A percentile compares a stretch with the other conserved stretches of the same genome.
These are phyloP conservation scores for Cyprinodon variegatus DNA, from an alignment of 2,113 vertebrate species.

Conservation along the genomic window DNA sequence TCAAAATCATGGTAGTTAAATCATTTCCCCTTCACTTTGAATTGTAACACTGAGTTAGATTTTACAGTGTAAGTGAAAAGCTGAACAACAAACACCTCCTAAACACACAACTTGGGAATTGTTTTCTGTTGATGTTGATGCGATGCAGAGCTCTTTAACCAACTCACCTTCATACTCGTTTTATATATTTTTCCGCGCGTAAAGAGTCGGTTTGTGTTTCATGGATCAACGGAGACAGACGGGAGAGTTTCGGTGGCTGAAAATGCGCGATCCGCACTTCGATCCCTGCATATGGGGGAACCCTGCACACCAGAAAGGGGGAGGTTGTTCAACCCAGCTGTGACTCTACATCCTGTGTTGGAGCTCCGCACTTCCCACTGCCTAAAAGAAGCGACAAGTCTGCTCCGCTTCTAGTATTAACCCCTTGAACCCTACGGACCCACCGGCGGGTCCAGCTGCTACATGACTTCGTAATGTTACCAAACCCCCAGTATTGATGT, in stretches of 20 bases:
- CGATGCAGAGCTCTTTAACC: neutral
- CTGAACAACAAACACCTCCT: neutral
- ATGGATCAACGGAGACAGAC: constrained; percentile 6
- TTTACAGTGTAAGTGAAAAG: neutral
- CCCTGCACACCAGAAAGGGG: constrained; percentile 21
- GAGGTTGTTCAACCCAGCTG: constrained; percentile 31
- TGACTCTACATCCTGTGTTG: constrained; percentile 75
- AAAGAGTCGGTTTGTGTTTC: neutral
- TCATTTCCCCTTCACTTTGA: neutral
- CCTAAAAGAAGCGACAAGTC: constrained; percentile 4
- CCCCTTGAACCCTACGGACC: too few relatives aligned
- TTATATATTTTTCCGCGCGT: neutral
- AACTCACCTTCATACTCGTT: constrained; percentile 39
- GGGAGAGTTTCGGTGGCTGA: constrained; percentile 30
- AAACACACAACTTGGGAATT: neutral
- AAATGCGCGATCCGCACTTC: constrained; percentile 10
- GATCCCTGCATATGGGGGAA: constrained; percentile 36
- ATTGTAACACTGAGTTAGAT: neutral
- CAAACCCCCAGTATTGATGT: too few relatives aligned
- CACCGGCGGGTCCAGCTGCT: too few relatives aligned
- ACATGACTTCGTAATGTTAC: too few relatives aligned
- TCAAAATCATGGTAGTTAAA: neutral
- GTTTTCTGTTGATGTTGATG: neutral
- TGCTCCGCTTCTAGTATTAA: too few relatives aligned
- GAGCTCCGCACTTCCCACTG: constrained; percentile 72